Conservation (phyloP, 2,888 invertebrate genomes). For the Catocala fraxini region DNA sequence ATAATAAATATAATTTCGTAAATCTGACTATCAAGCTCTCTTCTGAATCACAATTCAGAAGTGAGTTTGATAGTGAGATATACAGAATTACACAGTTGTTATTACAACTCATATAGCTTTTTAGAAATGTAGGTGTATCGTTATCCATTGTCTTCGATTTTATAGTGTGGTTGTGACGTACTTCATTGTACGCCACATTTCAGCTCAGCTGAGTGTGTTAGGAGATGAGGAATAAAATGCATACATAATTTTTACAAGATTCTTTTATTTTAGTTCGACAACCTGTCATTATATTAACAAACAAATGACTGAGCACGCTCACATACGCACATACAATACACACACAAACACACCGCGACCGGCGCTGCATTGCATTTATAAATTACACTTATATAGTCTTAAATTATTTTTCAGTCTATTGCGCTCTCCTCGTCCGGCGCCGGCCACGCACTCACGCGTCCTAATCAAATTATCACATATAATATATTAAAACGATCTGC, state of each 20-base stretch:
- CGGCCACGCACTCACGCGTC: conserved; percentile 86
- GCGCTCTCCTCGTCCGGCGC: conserved; percentile 87
- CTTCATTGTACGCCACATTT: background rate
- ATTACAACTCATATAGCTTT: no score
- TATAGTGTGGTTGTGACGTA: no score
- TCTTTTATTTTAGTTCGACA: conserved; percentile 91
- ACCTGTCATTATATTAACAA: conserved; percentile 92
- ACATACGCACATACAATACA: conserved; percentile 89
- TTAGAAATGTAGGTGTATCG: no score
- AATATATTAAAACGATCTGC: conserved; percentile 90
- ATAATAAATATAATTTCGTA: no score
- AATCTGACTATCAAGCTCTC: no score
- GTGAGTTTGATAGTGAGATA: no score
- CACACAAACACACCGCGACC: conserved; percentile 89
- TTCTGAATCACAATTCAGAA: no score
- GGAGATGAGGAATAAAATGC: conserved; percentile 64
- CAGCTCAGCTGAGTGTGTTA: background rate
- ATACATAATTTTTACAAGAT: conserved; percentile 82
- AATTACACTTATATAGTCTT: conserved; percentile 89
- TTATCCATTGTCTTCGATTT: no score
- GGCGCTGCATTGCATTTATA: conserved; percentile 89
- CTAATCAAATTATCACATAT: conserved; percentile 90
- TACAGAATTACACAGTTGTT: no score
- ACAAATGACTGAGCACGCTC: conserved; percentile 88
- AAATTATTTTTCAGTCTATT: conserved; percentile 89